Evolutionary conservation across 2,888 invertebrate species (phyloP), one percentile per base, ranked within the genome.

Genomic region (Beris chalybata): DNA sequence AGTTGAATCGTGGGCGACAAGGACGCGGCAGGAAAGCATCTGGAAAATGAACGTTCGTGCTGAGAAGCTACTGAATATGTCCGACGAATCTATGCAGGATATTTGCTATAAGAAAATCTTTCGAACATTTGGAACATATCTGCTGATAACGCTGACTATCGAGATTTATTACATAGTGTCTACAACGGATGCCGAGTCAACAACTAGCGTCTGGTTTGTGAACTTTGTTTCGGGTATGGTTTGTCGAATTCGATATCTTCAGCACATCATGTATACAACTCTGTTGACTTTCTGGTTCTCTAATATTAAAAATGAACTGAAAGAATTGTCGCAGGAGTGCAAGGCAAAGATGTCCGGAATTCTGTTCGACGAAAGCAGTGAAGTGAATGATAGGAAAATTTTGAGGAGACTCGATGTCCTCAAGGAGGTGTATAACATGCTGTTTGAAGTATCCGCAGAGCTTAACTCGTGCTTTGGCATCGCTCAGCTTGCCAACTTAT

Each of bases 391-490:
- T 65, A 63, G 57, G 4, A 57, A 58, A 52, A 50, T 69, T 11
- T 44, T 70, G 22, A 15, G 63, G 5, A 67, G 67, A 64, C 50
- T 71, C 7, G 66, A 67, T 31, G 30, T 57, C 6, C 63, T 69
- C 12, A 67, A 68, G 55, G 64, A 57, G 11, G 47, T 67, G 22
- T 71, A 71, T 44, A 71, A 71, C 56, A 63, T 59, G 45, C 57
- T 71, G 50, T 71, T 66, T 65, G 69, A 70, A 56, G 67, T 65
- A 38, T 69, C 67, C 6, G 44, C 54, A 22, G 64, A 67, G 22
- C 54, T 71, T 12, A 71, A 71, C 56, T 66, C 58, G 32, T 63
- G 69, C 22, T 69, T 71, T 59, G 69, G 70, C 4, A 54, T 67
- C 4, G 69, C 70, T 12, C 71, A 71, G 22, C 45, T 71, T 4